Conservation (phyloP, 2,113 vertebrate species). For the Progne subis region DNA sequence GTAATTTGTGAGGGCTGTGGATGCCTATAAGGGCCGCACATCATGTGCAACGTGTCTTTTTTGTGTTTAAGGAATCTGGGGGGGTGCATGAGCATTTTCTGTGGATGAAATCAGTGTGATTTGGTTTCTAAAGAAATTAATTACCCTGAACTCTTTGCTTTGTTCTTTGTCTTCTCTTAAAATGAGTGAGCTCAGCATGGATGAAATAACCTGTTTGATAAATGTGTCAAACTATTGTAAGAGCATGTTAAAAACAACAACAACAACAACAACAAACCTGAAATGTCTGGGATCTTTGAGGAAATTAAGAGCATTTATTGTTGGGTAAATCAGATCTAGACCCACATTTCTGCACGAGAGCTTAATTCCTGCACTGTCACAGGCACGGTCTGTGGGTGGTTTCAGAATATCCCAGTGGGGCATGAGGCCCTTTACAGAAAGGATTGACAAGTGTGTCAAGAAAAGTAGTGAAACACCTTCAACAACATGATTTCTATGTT, state of each 20-base stretch:
- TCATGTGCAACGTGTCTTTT: neutral
- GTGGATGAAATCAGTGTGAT: constrained; percentile 33
- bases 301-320: neutral
- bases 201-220: neutral
- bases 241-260: neutral
- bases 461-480: neutral
- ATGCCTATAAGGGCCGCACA: constrained; percentile 14
- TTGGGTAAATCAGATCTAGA: neutral
- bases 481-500: neutral
- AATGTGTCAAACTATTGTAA: neutral
- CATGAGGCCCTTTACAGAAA: neutral
- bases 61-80: neutral
- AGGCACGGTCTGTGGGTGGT: rapidly evolving
- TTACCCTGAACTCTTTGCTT: neutral
- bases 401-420: neutral
- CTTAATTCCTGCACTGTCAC: neutral
- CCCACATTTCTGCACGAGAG: neutral
- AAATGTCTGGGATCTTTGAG: neutral
- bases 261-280: neutral
- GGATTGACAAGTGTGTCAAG: neutral
- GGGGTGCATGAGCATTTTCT: neutral
- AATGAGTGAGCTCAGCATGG: rapidly evolving
- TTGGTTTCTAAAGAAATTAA: constrained; percentile 36
- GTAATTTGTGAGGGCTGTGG: constrained; percentile 15
- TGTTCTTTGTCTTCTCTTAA: neutral